These are phyloP conservation scores for Nezara viridula DNA, from an alignment of 2,888 invertebrate species.

Conservation along the genomic window DNA sequence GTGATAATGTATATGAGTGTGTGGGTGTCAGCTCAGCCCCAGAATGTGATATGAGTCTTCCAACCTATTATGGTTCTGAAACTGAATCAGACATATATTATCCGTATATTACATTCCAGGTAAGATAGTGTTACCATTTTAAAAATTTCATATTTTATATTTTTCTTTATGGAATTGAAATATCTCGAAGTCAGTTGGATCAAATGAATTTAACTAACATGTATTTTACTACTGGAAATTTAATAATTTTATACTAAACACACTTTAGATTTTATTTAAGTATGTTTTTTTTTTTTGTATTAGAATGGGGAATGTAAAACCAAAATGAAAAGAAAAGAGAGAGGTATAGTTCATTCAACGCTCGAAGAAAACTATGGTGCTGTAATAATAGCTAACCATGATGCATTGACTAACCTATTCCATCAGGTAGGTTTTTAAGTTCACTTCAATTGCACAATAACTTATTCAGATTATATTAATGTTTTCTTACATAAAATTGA, in stretches of 20 bases:
- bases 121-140: slow-evolving; percentile 20
- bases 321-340: slow-evolving; percentile 60
- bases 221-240: too few species aligned
- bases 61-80: slow-evolving; percentile 86
- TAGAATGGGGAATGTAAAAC: slow-evolving; percentile 63
- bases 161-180: background rate
- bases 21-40: slow-evolving; percentile 66
- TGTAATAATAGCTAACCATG: slow-evolving; percentile 90
- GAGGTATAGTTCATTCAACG: slow-evolving; percentile 87
- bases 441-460: background rate
- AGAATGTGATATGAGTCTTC: slow-evolving; percentile 76
- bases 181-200: too few species aligned
- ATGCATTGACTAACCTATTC: slow-evolving; percentile 88
- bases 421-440: slow-evolving; percentile 78
- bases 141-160: background rate
- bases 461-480: background rate
- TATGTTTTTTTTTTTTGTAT: background rate
- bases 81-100: slow-evolving; percentile 81
- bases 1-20: slow-evolving; percentile 74
- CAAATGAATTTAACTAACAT: too few species aligned
- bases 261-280: too few species aligned
- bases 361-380: slow-evolving; percentile 92
- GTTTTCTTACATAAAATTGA: background rate
- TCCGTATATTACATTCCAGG: slow-evolving; percentile 64
- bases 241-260: too few species aligned